Evolutionary conservation across 1,140 invertebrate species (phyloP).

Genomic region (Theocolax elegans): DNA sequence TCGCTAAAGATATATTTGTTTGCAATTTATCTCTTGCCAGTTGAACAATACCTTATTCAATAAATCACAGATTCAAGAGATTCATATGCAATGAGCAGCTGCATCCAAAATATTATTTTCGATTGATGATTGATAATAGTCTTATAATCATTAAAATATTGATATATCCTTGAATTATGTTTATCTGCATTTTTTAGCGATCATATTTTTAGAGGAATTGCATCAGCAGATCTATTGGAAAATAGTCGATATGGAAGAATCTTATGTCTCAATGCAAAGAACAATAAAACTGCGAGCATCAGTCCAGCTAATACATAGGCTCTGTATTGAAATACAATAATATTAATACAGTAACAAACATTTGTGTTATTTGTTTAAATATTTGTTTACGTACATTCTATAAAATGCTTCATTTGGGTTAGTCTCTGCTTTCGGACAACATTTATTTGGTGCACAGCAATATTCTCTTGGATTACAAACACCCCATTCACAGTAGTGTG

Average conservation of each 20-base stretch:
- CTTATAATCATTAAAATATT: neutral
- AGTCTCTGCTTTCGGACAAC: conserved; percentile 19
- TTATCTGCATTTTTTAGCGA: neutral
- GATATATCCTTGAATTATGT: neutral
- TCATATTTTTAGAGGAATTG: neutral
- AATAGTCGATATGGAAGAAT: neutral
- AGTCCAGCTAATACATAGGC: conserved; percentile 16
- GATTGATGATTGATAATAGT: neutral
- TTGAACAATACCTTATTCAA: neutral
- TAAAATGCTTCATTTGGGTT: neutral
- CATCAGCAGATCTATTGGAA: neutral
- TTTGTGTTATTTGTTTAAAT: neutral
- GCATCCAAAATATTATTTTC: neutral
- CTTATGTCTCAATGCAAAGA: conserved; percentile 6
- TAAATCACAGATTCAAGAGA: conserved; percentile 28
- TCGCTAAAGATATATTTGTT: no score
- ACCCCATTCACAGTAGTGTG: conserved; percentile 30
- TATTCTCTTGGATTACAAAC: conserved; percentile 29
- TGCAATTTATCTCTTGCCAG: no score
- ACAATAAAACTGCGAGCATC: conserved; percentile 2
- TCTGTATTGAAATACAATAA: conserved; percentile 19
- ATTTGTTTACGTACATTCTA: conserved; percentile 8
- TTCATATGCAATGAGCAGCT: neutral
- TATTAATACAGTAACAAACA: neutral
- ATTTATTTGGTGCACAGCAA: conserved; percentile 34